Evolutionary conservation across 2,888 invertebrate genomes (phyloP), one percentile per base, ranked within the genome.

Genomic region (Apamea sordens): DNA sequence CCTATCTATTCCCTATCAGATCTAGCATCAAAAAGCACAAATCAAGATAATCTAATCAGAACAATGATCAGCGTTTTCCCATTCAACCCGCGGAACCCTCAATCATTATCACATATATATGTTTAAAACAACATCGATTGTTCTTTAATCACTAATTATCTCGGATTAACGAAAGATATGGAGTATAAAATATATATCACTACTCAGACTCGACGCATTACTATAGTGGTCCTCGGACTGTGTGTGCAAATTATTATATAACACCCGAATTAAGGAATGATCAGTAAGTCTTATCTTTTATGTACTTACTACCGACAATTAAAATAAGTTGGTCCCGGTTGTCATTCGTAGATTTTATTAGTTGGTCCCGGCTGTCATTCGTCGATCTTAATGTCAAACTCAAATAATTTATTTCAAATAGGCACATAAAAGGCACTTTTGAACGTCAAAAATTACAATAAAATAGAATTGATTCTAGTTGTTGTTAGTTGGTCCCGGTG

Each of bases 171-270:
- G 0, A 73, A 24, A 41, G 72, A 75, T 83, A 84, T 47, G 8
- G 50, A 47, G 64, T 84, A 83, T 83, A 83, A 53, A 83, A 79
- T 76, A 83, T 84, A 79, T 64, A 76, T 61, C 32, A 32, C 5
- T 56, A 28, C n/a, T 18, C 36, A 18, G 3, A 63, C 41, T 28
- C n/a, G 7, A 6, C 24, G 75, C 85, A 84, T 84, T 68, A 36
- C 73, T 24, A 74, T 15, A 84, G 82, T 81, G 63, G 72, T 76
- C 70, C 36, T 50, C 15, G 59, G 77, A 78, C 53, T 63, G 85
- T 81, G 77, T 73, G 77, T 84, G 85, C 44, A 24, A 84, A 84
- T 53, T 18, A 84, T 28, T 28, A n/a, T 18, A 70, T 8, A 65
- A 15, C 18, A 61, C 4, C 53, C 36, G 56, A 73, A 41, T 53